A percentile compares a stretch with the other conserved stretches of the same genome.
Evolutionary conservation across 1,140 invertebrate genomes (phyloP).

Genomic region (Sminthurinus signatus): DNA sequence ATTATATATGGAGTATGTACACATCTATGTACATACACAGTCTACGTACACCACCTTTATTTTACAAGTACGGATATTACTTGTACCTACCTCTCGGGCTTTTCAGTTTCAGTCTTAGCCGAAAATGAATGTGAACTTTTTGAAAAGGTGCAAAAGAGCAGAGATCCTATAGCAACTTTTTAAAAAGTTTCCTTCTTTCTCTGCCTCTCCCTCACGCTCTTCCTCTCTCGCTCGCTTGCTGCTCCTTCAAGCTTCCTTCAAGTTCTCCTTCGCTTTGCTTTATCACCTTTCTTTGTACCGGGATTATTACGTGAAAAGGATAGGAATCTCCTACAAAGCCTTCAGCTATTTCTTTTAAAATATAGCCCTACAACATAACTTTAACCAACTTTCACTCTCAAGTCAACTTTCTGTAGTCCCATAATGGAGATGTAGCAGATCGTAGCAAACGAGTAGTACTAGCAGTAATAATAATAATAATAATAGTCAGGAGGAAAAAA

Average conservation of each 20-base stretch:
- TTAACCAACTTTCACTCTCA: too few relatives aligned
- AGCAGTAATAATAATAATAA: too few relatives aligned
- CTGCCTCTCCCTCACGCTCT: not conserved
- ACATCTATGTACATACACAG: too few relatives aligned
- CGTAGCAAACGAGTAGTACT: too few relatives aligned
- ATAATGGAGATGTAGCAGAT: too few relatives aligned
- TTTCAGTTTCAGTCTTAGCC: not conserved
- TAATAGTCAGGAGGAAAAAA: too few relatives aligned
- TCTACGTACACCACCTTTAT: not conserved
- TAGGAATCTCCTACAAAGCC: not conserved
- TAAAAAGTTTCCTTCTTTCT: not conserved
- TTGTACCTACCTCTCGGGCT: not conserved
- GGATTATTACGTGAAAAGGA: slow-evolving; percentile 2
- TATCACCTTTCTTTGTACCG: not conserved
- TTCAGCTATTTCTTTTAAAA: too few relatives aligned
- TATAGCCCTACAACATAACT: too few relatives aligned
- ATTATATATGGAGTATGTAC: too few relatives aligned
- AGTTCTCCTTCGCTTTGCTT: not conserved
- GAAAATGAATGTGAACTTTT: not conserved
- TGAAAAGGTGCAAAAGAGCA: slow-evolving; percentile 14
- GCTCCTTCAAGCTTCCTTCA: not conserved
- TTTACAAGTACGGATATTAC: not conserved
- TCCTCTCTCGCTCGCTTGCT: not conserved
- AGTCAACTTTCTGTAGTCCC: too few relatives aligned
- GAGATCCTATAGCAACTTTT: not conserved